These are phyloP conservation scores for Eleutherodactylus coqui DNA, from an alignment of 2,797 vertebrate genomes.

Conservation along the genomic window DNA sequence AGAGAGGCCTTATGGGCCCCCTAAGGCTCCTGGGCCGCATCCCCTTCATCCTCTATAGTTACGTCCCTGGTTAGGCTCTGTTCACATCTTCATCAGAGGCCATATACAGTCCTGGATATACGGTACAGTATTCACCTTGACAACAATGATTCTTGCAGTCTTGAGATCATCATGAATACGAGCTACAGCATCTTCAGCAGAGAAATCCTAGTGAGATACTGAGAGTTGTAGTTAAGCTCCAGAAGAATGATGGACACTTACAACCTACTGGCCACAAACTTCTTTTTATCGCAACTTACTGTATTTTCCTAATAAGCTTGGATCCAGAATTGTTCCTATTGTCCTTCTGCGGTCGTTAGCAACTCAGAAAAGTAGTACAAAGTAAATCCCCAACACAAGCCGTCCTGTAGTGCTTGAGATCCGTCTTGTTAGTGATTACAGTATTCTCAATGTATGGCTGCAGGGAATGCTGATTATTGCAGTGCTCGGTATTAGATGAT, in stretches of 20 bases:
- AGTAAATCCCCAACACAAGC: not conserved
- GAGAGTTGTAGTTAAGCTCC: not conserved
- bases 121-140: too few species aligned
- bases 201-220: not conserved
- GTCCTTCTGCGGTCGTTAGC: not conserved
- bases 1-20: too few species aligned
- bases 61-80: too few species aligned
- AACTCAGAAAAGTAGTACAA: not conserved
- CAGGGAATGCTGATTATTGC: conserved; percentile 5
- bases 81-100: too few species aligned
- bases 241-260: not conserved
- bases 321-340: not conserved
- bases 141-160: too few species aligned
- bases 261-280: not conserved
- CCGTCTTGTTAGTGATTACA: not conserved
- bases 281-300: not conserved
- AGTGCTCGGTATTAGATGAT: not conserved
- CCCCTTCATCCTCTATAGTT: too few species aligned
- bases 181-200: too few species aligned
- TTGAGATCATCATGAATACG: too few species aligned
- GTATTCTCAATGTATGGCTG: not conserved
- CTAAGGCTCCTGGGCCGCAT: too few species aligned
- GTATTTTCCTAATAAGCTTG: not conserved
- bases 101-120: too few species aligned
- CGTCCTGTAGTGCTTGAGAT: not conserved